A percentile compares a stretch with the other conserved stretches of the same genome.
phyloP scores from a whole-genome alignment of 92 coral and sea anemone species.

The Paragorgia papillata region DNA sequence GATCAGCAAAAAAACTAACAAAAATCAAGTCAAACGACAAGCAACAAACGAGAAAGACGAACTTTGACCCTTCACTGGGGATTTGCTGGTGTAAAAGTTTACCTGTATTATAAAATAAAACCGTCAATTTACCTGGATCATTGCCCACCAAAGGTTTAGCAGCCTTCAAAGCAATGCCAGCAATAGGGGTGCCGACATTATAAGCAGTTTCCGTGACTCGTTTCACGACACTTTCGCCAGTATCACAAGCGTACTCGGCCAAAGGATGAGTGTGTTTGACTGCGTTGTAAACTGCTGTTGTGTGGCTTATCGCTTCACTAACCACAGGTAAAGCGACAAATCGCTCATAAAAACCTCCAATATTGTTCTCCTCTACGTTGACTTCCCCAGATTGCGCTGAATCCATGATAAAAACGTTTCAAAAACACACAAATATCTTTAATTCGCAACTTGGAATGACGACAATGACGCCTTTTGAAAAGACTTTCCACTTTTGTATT shows the following conservation, averaged over 20 bases:
- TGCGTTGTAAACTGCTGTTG: conserved; percentile 70
- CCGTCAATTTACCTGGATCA: conserved; percentile 88
- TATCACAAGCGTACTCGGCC: conserved; percentile 86
- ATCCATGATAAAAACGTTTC: too few relatives aligned
- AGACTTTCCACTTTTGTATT: too few relatives aligned
- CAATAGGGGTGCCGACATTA: conserved; percentile 69
- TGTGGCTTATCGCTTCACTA: conserved; percentile 83
- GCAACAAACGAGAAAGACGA: too few relatives aligned
- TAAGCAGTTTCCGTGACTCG: conserved; percentile 83
- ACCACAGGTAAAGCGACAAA: conserved; percentile 87
- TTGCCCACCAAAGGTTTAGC: conserved; percentile 90
- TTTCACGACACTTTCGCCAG: conserved; percentile 87
- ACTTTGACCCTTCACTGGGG: too few relatives aligned
- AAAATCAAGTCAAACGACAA: too few relatives aligned
- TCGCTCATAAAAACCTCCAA: conserved; percentile 52
- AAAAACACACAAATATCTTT: too few relatives aligned
- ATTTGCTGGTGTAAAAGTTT: conserved; percentile 1
- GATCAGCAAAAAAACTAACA: too few relatives aligned
- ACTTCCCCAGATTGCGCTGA: background rate
- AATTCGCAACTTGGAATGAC: too few relatives aligned
- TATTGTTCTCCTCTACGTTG: conserved; percentile 8
- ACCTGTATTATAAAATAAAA: background rate
- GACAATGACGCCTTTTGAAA: too few relatives aligned
- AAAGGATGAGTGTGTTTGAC: conserved; percentile 83
- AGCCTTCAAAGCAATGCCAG: conserved; percentile 69